Evolutionary conservation across 1,140 invertebrate species (phyloP).

Genomic region (Kradibia gibbosae): DNA sequence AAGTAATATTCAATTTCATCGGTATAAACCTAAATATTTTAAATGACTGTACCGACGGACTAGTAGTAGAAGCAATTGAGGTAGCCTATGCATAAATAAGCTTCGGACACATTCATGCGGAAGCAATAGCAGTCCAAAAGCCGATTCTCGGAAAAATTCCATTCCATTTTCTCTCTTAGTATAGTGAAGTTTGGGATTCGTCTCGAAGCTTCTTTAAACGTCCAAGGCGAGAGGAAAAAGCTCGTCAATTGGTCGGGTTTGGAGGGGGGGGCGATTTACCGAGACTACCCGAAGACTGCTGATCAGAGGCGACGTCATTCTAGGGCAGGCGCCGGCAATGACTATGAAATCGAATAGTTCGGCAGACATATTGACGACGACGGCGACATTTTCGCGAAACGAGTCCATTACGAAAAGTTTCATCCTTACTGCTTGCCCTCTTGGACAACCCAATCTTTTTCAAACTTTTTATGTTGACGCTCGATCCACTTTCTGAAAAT

Average conservation of each 20-base stretch:
- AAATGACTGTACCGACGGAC: too few relatives aligned
- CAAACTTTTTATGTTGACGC: not conserved
- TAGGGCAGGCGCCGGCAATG: slow-evolving; percentile 40
- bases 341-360: slow-evolving; percentile 46
- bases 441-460: slow-evolving; percentile 3
- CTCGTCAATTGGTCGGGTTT: not conserved
- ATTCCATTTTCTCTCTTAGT: not conserved
- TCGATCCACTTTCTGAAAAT: not conserved
- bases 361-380: not conserved
- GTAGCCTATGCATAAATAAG: not conserved
- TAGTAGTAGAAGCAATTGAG: not conserved
- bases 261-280: slow-evolving; percentile 1
- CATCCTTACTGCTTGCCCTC: not conserved
- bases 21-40: not conserved
- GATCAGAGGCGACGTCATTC: slow-evolving; percentile 28
- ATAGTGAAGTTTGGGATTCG: not conserved
- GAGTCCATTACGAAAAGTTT: slow-evolving; percentile 43
- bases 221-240: not conserved
- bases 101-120: not conserved
- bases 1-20: not conserved
- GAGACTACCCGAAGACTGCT: not conserved
- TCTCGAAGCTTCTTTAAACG: not conserved
- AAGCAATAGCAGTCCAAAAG: not conserved
- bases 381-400: slow-evolving; percentile 27
- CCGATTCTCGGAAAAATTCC: not conserved